Conservation (phyloP, 2,888 invertebrate species). For the Eudemis profundana region DNA sequence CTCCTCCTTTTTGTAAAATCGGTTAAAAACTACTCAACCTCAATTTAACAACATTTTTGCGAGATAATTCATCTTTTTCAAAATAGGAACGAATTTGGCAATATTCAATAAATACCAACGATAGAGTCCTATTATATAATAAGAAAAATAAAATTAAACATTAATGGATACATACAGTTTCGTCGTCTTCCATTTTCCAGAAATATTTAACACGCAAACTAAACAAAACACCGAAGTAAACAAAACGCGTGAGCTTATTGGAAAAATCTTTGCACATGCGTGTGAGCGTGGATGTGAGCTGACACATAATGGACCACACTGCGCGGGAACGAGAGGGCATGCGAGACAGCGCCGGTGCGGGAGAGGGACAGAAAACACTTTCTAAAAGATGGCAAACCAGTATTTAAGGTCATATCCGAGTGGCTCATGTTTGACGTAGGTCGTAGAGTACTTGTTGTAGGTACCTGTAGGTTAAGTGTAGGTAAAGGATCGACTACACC, state of each 20-base stretch:
- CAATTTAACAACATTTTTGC: no score
- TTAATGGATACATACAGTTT: constrained; percentile 47
- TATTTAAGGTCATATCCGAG: constrained; percentile 77
- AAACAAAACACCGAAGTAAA: constrained; percentile 2
- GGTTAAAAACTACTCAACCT: no score
- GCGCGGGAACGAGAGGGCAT: constrained; percentile 55
- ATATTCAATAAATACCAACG: no score
- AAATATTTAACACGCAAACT: constrained; percentile 35
- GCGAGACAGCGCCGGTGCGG: constrained; percentile 39
- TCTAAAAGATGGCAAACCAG: constrained; percentile 71
- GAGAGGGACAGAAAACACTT: constrained; percentile 66
- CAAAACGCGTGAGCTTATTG: constrained; percentile 13
- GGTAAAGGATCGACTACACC: no score
- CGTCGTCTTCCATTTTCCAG: constrained; percentile 48
- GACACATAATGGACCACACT: constrained; percentile 57
- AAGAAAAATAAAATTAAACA: no score
- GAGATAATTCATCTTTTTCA: no score
- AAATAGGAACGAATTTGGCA: no score
- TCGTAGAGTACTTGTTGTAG: background rate
- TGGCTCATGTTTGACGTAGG: background rate
- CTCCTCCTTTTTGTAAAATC: no score
- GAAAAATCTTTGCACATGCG: constrained; percentile 41
- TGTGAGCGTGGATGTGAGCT: constrained; percentile 55
- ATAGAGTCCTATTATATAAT: background rate
- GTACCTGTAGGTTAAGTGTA: no score